A percentile compares a stretch with the other conserved stretches of the same genome.
These are phyloP conservation scores for Chondrilla cf. caribensis DNA, from an alignment of 37 sponge, comb jelly and placozoan species.

Conservation along the genomic window DNA sequence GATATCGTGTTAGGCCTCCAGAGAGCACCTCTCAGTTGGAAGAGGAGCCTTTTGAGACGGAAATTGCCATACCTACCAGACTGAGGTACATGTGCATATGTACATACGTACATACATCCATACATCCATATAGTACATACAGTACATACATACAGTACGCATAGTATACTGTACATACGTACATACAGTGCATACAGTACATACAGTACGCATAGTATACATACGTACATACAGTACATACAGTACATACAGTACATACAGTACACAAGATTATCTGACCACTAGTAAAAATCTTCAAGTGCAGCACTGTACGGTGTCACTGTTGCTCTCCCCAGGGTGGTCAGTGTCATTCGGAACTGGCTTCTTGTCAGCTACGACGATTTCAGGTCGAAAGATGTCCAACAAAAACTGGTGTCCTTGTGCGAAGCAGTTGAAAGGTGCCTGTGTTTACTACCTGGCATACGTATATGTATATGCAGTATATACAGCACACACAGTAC, in stretches of 20 bases:
- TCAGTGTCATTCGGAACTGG: constrained; percentile 63
- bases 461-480: too few species aligned
- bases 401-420: constrained; percentile 33
- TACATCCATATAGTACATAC: background rate
- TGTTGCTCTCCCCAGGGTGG: constrained; percentile 43
- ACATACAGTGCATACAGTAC: too few species aligned
- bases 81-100: constrained; percentile 51
- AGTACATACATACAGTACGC: too few species aligned
- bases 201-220: too few species aligned
- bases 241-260: too few species aligned
- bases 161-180: background rate
- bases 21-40: constrained; percentile 32
- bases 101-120: background rate
- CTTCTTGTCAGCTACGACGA: constrained; percentile 45
- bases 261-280: too few species aligned
- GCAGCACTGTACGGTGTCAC: too few species aligned
- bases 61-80: constrained; percentile 58
- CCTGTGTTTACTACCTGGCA: background rate
- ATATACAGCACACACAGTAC: too few species aligned
- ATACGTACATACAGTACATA: too few species aligned
- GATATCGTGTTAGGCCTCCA: constrained; percentile 41
- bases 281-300: too few species aligned
- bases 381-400: constrained; percentile 46
- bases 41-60: constrained; percentile 39
- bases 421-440: constrained; percentile 40